Percentiles rank a stretch among this genome's conserved stretches.
phyloP scores from a whole-genome alignment of 2,113 vertebrate species.

The Meriones unguiculatus region DNA sequence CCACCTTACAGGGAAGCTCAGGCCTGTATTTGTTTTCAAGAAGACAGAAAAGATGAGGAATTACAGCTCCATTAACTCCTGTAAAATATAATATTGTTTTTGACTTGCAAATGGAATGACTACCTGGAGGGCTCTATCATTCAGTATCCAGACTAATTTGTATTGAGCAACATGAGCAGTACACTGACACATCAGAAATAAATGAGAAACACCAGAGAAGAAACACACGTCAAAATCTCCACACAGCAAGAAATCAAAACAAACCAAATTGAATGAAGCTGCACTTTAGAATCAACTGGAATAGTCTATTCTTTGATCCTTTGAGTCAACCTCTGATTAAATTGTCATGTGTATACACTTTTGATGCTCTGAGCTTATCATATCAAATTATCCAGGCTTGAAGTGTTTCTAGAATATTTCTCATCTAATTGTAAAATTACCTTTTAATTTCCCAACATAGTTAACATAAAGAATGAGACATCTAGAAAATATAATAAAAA shows the following conservation, averaged over 20 bases:
- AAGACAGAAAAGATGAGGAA: conserved; percentile 3
- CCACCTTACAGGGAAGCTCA: conserved; percentile 46
- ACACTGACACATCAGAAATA: neutral
- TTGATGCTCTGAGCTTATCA: conserved; percentile 19
- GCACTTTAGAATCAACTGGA: conserved; percentile 32
- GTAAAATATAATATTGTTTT: conserved; percentile 1
- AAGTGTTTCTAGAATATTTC: neutral
- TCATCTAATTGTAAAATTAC: conserved; percentile 58
- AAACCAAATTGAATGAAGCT: neutral
- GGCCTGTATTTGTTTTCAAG: conserved; percentile 47
- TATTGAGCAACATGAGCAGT: neutral
- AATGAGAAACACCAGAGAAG: conserved; percentile 18
- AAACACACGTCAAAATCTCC: neutral
- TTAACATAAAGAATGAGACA: conserved; percentile 3
- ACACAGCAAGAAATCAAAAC: neutral
- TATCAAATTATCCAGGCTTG: conserved; percentile 2
- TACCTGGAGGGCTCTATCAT: neutral
- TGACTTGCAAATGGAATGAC: conserved; percentile 15
- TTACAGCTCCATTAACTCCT: conserved; percentile 12
- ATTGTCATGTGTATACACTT: conserved; percentile 6
- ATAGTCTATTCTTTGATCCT: neutral
- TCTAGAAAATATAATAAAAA: neutral
- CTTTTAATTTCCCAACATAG: conserved; percentile 12
- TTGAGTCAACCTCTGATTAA: conserved; percentile 2
- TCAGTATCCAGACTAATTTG: neutral